Evolutionary conservation across 53 echinoderm and acorn worm species (phyloP), one percentile per base, ranked within the genome.

Genomic region (Hippasteria phrygiana): DNA sequence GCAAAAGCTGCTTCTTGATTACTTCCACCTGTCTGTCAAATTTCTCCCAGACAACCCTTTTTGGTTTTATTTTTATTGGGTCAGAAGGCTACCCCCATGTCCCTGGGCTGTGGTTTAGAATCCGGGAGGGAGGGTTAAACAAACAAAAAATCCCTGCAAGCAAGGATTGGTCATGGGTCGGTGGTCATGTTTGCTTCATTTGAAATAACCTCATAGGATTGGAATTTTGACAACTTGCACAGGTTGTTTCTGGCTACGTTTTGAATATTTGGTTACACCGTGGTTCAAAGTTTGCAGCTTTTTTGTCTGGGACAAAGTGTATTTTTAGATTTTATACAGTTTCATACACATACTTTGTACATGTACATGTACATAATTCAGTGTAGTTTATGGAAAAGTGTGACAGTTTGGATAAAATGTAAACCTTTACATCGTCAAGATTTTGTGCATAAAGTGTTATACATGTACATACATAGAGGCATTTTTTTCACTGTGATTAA

Each of bases 31-130:
- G 67, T 66, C 36, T 2, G 8, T 66, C 37, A 66, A 35, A 2
- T 35, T 66, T 33, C 17, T 35, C 67, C 67, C 67, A 66, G 67
- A 66, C 67, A 66, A 66, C 11, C 33, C 17, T 66, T 59, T 59
- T 22, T 26, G 2, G n/a, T 59, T 59, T 18, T 17, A 0, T 59
- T 59, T 22, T 59, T 59, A 59, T 2, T 59, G 2, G 59, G 59
- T 59, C 59, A 59, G 26, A 59, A 59, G 59, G 59, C 20, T 59
- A 59, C 20, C 17, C n/a, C 59, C 59, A 20, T 45, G 11, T 11
- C 59, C 20, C 17, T 14, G 59, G 59, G 59, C 24, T 59, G n/a
- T 59, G 59, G 59, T 59, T 5, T 8, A 18, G n/a, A 20, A 2
- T 16, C 10, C 3, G 11, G 55, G 17, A 17, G 55, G 59, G 24